These are phyloP conservation scores for Caenorhabditis briggsae DNA, from an alignment of 1,140 invertebrate species.

Conservation along the genomic window DNA sequence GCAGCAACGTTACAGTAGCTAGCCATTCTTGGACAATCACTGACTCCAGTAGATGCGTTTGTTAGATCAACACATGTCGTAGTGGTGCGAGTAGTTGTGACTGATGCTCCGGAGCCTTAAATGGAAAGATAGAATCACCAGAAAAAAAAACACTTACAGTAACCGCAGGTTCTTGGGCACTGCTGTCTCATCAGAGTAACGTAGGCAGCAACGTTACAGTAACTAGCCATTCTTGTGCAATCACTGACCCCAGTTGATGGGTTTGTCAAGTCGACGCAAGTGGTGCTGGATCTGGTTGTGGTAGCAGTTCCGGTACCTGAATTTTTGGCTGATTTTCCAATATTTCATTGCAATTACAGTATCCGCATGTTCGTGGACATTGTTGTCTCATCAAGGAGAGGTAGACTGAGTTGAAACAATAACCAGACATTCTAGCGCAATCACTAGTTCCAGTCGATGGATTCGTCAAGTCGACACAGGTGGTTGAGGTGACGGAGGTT, in stretches of 20 bases:
- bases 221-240: background rate
- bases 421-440: background rate
- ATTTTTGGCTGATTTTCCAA: background rate
- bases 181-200: slow-evolving; percentile 58
- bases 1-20: slow-evolving; percentile 4
- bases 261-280: slow-evolving; percentile 55
- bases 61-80: slow-evolving; percentile 17
- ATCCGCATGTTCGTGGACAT: slow-evolving; percentile 60
- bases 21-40: slow-evolving; percentile 12
- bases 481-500: background rate
- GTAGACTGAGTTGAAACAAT: slow-evolving; percentile 44
- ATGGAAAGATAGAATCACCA: too few species aligned
- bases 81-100: background rate
- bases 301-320: slow-evolving; percentile 22
- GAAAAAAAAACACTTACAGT: too few species aligned
- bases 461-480: slow-evolving; percentile 19
- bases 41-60: slow-evolving; percentile 10
- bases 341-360: background rate
- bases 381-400: slow-evolving; percentile 54
- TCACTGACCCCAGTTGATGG: slow-evolving; percentile 42
- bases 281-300: background rate
- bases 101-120: background rate
- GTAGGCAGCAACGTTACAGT: slow-evolving; percentile 19
- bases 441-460: slow-evolving; percentile 14
- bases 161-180: slow-evolving; percentile 61